These are phyloP conservation scores for Pituophis catenifer DNA, from an alignment of 2,113 vertebrate genomes.

Conservation along the genomic window DNA sequence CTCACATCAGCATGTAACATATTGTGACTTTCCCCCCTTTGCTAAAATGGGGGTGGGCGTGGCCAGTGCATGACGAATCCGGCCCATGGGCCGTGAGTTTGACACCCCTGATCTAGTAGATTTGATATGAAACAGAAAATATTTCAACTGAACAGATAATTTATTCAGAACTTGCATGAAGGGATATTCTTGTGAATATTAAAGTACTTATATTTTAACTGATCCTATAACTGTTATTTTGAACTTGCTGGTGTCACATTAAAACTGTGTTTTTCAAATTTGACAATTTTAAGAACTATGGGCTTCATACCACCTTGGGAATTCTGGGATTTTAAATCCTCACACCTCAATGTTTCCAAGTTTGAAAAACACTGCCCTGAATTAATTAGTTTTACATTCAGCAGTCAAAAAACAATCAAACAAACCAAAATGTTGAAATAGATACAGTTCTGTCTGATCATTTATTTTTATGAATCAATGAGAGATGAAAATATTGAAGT, in stretches of 20 bases:
- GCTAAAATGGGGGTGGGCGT: no score
- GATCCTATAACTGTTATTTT: neutral
- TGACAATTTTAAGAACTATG: neutral
- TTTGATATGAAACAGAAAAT: neutral
- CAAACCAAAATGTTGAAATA: neutral
- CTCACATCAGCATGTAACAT: no score
- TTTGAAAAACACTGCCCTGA: neutral
- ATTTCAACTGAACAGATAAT: neutral
- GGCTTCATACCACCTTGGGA: neutral
- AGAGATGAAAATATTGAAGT: neutral
- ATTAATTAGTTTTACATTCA: neutral
- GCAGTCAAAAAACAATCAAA: neutral
- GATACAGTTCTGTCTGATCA: neutral
- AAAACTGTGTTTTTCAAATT: neutral
- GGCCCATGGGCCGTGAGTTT: no score
- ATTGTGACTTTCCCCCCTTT: no score
- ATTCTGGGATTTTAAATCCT: neutral
- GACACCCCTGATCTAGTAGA: neutral
- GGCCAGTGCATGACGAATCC: no score
- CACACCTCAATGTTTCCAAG: neutral
- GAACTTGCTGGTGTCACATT: accelerated
- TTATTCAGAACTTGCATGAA: neutral
- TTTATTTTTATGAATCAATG: neutral
- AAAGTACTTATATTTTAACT: neutral
- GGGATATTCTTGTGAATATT: neutral